Evolutionary conservation across 2,888 invertebrate species (phyloP).

Genomic region (Lydus trimaculatus): DNA sequence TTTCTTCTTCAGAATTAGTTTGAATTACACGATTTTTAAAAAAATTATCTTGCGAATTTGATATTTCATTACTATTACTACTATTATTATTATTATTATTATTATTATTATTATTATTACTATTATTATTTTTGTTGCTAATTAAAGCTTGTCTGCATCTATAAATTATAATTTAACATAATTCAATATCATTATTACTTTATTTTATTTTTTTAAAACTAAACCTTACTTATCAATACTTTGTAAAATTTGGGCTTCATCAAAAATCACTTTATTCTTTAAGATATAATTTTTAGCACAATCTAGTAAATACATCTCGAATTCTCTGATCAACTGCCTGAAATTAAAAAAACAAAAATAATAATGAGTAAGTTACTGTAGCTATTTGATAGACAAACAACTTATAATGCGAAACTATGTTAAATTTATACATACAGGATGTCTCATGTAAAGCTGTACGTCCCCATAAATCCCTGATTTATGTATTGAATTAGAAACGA

Average conservation of each 20-base stretch:
- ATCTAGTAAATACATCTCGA: slow-evolving; percentile 16
- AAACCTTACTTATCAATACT: slow-evolving; percentile 22
- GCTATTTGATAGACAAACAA: too few relatives aligned
- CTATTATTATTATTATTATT: too few relatives aligned
- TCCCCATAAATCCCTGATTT: too few relatives aligned
- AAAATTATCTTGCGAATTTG: not conserved
- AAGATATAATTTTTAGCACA: slow-evolving; percentile 23
- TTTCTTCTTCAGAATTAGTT: not conserved
- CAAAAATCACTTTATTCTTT: slow-evolving; percentile 15
- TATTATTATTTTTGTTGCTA: not conserved
- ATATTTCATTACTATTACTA: not conserved
- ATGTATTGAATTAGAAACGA: too few relatives aligned
- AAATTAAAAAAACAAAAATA: not conserved
- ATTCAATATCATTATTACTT: not conserved
- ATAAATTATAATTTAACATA: slow-evolving; percentile 2
- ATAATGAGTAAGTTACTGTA: not conserved
- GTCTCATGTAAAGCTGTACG: too few relatives aligned
- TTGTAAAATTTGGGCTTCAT: slow-evolving; percentile 13
- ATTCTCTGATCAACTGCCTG: slow-evolving; percentile 20
- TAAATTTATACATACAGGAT: too few relatives aligned
- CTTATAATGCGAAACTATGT: too few relatives aligned
- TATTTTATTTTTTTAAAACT: too few relatives aligned
- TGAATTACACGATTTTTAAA: slow-evolving; percentile 2
- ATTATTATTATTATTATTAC: too few relatives aligned
- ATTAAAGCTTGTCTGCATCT: slow-evolving; percentile 14